A percentile compares a stretch with the other conserved stretches of the same genome.
These are phyloP conservation scores for Takifugu rubripes DNA, from an alignment of 2,797 vertebrate genomes.

Conservation along the genomic window DNA sequence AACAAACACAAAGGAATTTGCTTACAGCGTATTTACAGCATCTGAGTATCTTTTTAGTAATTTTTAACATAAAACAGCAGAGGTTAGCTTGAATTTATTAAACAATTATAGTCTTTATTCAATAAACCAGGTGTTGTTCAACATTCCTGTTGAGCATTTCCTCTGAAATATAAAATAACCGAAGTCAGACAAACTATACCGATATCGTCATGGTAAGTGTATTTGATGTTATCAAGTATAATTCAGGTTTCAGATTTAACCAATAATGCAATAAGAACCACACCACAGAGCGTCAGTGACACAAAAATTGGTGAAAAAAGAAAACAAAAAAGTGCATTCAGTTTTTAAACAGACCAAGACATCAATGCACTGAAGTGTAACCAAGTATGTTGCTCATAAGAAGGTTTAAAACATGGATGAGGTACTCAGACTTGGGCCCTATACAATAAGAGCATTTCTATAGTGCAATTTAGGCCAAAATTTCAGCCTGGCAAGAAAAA, in stretches of 20 bases:
- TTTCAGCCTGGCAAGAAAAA: constrained; percentile 40
- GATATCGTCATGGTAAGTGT: constrained; percentile 27
- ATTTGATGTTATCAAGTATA: constrained; percentile 54
- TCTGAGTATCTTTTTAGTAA: constrained; percentile 48
- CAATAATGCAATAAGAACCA: constrained; percentile 34
- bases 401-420: constrained; percentile 56
- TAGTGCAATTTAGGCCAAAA: constrained; percentile 67
- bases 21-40: constrained; percentile 72
- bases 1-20: constrained; percentile 69
- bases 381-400: constrained; percentile 24
- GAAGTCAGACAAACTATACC: constrained; percentile 17
- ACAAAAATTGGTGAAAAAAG: constrained; percentile 22
- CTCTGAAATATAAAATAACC: too few relatives aligned
- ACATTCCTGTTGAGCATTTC: constrained; percentile 12
- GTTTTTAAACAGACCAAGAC: constrained; percentile 40
- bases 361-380: constrained; percentile 47
- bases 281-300: constrained; percentile 22
- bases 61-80: constrained; percentile 57
- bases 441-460: constrained; percentile 58
- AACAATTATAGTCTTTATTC: constrained; percentile 25
- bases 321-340: constrained; percentile 48
- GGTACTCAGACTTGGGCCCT: constrained; percentile 65
- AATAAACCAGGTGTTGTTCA: constrained; percentile 15
- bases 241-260: constrained; percentile 37
- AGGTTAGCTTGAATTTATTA: constrained; percentile 29